Percentiles rank a stretch among this genome's conserved stretches.
Conservation (phyloP, 92 coral and sea anemone genomes). For the Heteractis magnifica region DNA sequence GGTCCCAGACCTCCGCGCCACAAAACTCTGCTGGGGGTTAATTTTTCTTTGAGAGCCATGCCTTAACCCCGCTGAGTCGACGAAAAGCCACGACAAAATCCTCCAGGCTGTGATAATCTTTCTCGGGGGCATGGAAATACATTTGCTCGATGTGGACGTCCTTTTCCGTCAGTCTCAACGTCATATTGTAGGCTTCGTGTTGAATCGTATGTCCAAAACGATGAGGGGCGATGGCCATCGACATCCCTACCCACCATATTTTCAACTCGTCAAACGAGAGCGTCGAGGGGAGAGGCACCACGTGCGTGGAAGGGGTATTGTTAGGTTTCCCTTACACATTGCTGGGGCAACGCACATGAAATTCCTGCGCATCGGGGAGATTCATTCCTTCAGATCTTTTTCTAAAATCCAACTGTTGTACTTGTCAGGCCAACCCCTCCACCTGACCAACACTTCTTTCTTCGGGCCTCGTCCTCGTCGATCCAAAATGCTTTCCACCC, state of each 20-base stretch:
- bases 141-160: too few species aligned
- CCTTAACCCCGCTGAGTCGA: neutral
- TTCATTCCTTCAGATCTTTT: neutral
- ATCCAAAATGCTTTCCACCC: constrained; percentile 17
- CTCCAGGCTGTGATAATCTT: neutral
- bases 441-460: constrained; percentile 3
- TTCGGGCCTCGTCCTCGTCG: neutral
- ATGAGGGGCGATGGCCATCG: neutral
- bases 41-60: neutral
- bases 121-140: neutral
- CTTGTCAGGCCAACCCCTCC: constrained; percentile 21
- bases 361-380: neutral
- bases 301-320: neutral
- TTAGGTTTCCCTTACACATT: neutral
- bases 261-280: neutral
- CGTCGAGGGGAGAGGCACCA: neutral
- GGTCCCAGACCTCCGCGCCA: constrained; percentile 12
- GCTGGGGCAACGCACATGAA: constrained; percentile 6
- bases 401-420: constrained; percentile 19
- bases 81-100: neutral
- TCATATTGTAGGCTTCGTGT: neutral
- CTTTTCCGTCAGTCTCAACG: too few species aligned
- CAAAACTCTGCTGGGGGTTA: constrained; percentile 11
- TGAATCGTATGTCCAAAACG: neutral
- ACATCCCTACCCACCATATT: neutral